Percentiles rank a stretch among this genome's conserved stretches.
Conservation (phyloP, 1,140 invertebrate genomes). For the Ladona fulva region DNA sequence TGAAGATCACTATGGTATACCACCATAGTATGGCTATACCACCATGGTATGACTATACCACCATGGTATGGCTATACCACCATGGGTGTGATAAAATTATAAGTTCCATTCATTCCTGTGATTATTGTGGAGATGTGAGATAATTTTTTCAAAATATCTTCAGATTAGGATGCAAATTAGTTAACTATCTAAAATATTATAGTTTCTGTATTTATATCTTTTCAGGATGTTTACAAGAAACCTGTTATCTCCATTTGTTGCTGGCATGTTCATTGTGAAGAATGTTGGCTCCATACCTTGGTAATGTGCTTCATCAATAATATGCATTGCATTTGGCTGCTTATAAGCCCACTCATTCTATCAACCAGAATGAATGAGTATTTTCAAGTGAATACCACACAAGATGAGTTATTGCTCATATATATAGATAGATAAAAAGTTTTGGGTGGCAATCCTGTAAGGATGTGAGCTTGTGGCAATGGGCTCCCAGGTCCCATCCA, state of each 20-base stretch:
- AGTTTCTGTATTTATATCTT: constrained; percentile 21
- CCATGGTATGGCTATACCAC: no score
- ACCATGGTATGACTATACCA: no score
- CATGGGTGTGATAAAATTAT: no score
- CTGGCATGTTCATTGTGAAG: constrained; percentile 93
- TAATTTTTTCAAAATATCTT: no score
- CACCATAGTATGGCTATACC: no score
- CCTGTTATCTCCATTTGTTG: constrained; percentile 92
- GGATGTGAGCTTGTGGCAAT: neutral
- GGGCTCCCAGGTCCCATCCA: neutral
- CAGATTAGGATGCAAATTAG: no score
- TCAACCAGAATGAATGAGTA: neutral
- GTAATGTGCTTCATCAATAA: constrained; percentile 34
- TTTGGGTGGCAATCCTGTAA: constrained; percentile 15
- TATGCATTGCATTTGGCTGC: neutral
- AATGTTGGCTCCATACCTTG: constrained; percentile 85
- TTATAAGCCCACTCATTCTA: neutral
- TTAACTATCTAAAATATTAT: no score
- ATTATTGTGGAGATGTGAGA: no score
- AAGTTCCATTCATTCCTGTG: no score
- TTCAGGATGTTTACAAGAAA: constrained; percentile 62
- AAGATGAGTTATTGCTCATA: neutral
- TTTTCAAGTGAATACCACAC: neutral
- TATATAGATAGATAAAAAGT: neutral
- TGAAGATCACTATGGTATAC: no score